Evolutionary conservation across 2,797 vertebrate genomes (phyloP), one percentile per base, ranked within the genome.

Genomic region (Arnoldichthys spilopterus): DNA sequence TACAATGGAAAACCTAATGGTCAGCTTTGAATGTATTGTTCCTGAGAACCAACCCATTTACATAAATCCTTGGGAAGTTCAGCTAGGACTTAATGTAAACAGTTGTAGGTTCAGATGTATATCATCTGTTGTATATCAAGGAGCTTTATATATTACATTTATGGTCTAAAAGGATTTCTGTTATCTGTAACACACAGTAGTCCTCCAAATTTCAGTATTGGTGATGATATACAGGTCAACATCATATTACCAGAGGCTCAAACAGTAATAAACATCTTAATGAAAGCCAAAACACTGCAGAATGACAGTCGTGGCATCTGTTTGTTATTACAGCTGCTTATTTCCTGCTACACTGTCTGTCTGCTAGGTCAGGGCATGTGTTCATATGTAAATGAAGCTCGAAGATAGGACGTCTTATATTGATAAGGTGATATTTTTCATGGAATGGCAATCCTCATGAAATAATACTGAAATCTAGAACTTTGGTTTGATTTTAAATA

Each of bases 261-360:
- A 13, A 18, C 24, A 28, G 11, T 49, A 49, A 47, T 30, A 28
- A 7, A 49, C 30, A 12, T 28, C 6, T 49, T 47, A 49, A 68
- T 47, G 18, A 49, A 24, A 40, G 13, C 9, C 8, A 13, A 28
- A 40, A 43, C 34, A 5, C 7, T 59, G 16, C 26, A 30, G 56
- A 59, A 58, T 26, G 56, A 58, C 59, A 34, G 28, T 8, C 7
- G 30, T 34, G 6, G 30, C 20, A 16, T 34, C 30, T 62, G 30
- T 16, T 7, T 43, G 62, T 43, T 45, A 67, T 45, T 67, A 45
- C 37, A 30, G 66, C 26, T 9, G 28, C 66, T 67, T 68, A 68
- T 47, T 26, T 68, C 47, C 22, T 28, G 2, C 15, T 1, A 26
- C 40, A 8, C 24, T 15, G 43, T 45, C 64, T 24, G 40, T 24